Base-by-base conservation (phyloP, 2,888 invertebrate genomes). In the Ryuthela nishihirai region DNA sequence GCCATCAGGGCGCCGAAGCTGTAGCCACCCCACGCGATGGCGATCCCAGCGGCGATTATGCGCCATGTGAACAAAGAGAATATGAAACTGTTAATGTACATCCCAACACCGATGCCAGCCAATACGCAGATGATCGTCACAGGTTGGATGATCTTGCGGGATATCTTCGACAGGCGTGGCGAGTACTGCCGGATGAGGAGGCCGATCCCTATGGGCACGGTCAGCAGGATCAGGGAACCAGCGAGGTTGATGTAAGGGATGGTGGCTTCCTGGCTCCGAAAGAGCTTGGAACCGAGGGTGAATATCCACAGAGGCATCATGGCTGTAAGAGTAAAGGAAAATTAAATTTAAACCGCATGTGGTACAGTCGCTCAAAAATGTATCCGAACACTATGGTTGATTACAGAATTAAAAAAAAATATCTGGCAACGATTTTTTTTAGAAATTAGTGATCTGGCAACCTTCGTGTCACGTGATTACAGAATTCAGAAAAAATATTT, bases 261-360 rank as follows among this genome's bases (percentile, higher is more conserved):
- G 6, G 45, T 56, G 5, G 64, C 61, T 20, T 65, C 41, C 7
- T 36, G 45, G 20, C 54, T 60, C 21, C 62, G 59, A 26, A 64
- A 60, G 2, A 67, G 44, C n/a, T 39, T 69, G 68, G 80, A 81
- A 0, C 94, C 94, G 38, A 94, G 78, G 0, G 91, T 89, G 72
- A 92, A 89, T 5, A 92, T 77, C 94, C 94, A 95, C 1, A 88
- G 71, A 0, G 94, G 94, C 82, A 94, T 90, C 78, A 90, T 85
- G 24, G 54, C 63, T 64, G 17, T 5, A 15, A 35, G 10, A 32
- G 35, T 20, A 24, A 24, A 34, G 3, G 24, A 38, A 17, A 10
- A 38, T 38, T n/a, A n/a, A n/a, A n/a, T n/a, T n/a, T n/a, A n/a
- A n/a, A n/a, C n/a, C n/a, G n/a, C n/a, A n/a, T n/a, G n/a, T n/a